phyloP scores from a whole-genome alignment of 2,113 vertebrate genomes.

The Hipposideros armiger region DNA sequence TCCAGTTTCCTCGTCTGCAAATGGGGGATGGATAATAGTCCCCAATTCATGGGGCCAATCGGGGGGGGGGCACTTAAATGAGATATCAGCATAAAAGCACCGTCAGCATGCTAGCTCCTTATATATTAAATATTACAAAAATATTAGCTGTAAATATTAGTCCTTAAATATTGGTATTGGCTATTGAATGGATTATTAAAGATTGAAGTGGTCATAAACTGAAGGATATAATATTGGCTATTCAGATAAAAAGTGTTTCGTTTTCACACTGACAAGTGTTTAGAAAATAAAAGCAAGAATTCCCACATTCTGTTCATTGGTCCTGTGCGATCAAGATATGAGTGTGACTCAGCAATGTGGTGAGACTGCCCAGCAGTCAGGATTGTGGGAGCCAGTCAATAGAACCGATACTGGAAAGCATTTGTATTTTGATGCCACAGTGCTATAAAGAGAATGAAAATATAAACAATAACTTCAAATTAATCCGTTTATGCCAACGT shows the following conservation, averaged over 20 bases:
- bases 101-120: background rate
- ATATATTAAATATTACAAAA: background rate
- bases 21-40: background rate
- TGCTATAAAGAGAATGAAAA: conserved; percentile 79
- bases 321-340: background rate
- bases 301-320: background rate
- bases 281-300: background rate
- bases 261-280: conserved; percentile 10
- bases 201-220: background rate
- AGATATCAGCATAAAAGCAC: background rate
- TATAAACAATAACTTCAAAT: conserved; percentile 76
- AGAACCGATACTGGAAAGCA: conserved; percentile 44
- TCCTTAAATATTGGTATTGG: no score
- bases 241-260: conserved; percentile 5
- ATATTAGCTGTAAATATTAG: no score
- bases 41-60: accelerated
- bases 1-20: background rate
- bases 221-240: background rate
- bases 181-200: background rate
- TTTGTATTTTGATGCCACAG: conserved; percentile 58
- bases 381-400: background rate
- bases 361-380: background rate
- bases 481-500: conserved; percentile 84
- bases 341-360: background rate
- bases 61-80: background rate